These are phyloP conservation scores for Neopipo cinnamomea DNA, from an alignment of 2,113 vertebrate genomes.

Conservation along the genomic window DNA sequence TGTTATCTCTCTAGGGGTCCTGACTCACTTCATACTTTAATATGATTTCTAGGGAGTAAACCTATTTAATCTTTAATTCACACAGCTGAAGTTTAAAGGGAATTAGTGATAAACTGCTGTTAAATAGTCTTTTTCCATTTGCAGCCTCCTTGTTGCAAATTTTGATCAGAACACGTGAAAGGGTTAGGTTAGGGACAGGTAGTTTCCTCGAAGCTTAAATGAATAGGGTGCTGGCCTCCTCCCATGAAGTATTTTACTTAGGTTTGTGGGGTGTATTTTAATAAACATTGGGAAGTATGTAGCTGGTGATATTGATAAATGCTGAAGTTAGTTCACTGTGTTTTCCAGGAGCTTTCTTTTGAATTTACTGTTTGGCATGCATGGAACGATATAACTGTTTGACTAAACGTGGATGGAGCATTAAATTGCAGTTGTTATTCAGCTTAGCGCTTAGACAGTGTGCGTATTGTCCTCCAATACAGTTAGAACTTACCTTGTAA, in stretches of 20 bases:
- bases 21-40: neutral
- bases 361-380: neutral
- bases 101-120: neutral
- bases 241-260: neutral
- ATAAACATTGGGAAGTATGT: neutral
- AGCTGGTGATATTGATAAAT: neutral
- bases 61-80: neutral
- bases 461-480: neutral
- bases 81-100: neutral
- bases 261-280: neutral
- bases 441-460: neutral
- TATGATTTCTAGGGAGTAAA: neutral
- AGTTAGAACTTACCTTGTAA: neutral
- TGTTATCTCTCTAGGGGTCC: neutral
- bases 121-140: neutral
- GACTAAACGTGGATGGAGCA: neutral
- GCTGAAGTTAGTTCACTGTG: neutral
- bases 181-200: neutral
- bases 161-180: neutral
- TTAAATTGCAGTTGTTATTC: neutral
- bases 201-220: neutral
- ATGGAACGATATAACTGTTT: neutral
- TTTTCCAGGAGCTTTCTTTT: neutral
- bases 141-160: neutral
- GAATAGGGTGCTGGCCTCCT: neutral